Conservation (phyloP, 2,888 invertebrate species). For the Norana najaformis region DNA sequence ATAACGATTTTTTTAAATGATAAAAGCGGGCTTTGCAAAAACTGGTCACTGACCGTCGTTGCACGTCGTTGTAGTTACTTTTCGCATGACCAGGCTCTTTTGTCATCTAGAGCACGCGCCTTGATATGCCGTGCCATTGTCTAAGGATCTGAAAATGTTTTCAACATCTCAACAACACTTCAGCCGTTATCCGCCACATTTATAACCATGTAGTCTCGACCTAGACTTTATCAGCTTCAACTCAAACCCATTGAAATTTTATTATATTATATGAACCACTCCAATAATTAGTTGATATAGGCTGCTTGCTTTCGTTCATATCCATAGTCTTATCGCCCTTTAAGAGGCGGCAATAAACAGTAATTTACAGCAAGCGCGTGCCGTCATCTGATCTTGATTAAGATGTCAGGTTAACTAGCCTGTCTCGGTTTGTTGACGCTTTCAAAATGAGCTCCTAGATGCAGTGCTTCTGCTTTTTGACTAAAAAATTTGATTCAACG, state of each 20-base stretch:
- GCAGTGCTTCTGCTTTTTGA: not conserved
- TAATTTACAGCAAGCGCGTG: not conserved
- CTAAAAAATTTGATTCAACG: not conserved
- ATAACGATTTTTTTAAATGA: not conserved
- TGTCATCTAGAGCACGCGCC: not conserved
- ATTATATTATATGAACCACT: slow-evolving; percentile 8
- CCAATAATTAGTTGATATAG: not conserved
- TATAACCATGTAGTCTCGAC: not conserved
- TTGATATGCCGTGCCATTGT: not conserved
- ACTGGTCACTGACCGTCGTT: not conserved
- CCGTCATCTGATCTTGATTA: not conserved
- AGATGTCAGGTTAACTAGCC: not conserved
- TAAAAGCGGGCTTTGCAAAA: not conserved
- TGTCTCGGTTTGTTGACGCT: not conserved
- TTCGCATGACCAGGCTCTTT: not conserved
- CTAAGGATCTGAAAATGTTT: not conserved
- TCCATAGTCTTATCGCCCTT: not conserved
- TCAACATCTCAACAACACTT: slow-evolving; percentile 9
- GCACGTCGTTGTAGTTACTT: not conserved
- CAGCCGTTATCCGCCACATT: not conserved
- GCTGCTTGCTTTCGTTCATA: not conserved
- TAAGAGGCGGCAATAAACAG: not conserved
- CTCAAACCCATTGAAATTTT: not conserved
- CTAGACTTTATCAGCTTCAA: not conserved
- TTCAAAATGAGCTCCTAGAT: too few species aligned